Percentiles rank a stretch among this genome's conserved stretches.
phyloP scores from a whole-genome alignment of 2,113 vertebrate species.

The Zapus hudsonius region DNA sequence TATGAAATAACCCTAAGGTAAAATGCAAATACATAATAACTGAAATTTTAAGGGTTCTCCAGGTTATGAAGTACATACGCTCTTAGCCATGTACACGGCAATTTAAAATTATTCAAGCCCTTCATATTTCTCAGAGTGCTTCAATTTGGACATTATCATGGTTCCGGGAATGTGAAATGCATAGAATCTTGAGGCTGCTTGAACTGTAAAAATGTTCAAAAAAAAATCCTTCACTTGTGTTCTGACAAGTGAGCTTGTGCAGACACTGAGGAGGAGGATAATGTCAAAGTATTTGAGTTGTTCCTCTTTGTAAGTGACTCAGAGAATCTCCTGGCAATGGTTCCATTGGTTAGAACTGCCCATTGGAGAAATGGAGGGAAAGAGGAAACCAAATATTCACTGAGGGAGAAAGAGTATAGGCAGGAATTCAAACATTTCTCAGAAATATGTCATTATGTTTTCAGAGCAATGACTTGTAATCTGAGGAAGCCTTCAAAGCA shows the following conservation, averaged over 20 bases:
- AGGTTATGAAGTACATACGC: neutral
- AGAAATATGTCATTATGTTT: neutral
- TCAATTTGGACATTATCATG: conserved; percentile 30
- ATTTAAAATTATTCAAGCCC: conserved; percentile 63
- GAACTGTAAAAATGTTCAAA: conserved; percentile 5
- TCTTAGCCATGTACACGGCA: neutral
- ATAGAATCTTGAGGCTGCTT: conserved; percentile 30
- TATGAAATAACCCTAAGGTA: neutral
- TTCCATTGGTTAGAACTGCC: neutral
- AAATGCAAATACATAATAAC: conserved; percentile 36
- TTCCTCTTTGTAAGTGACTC: conserved; percentile 37
- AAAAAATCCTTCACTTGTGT: neutral
- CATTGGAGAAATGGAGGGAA: neutral
- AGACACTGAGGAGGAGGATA: neutral
- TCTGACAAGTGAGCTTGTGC: conserved; percentile 15
- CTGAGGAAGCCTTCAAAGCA: neutral
- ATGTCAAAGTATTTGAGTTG: neutral
- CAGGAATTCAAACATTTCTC: neutral
- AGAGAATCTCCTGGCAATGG: neutral
- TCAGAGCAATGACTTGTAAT: neutral
- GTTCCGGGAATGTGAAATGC: conserved; percentile 37
- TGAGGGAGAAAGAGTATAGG: no score
- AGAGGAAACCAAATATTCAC: neutral
- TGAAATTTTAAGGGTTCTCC: conserved; percentile 7
- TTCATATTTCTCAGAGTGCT: conserved; percentile 46